Base-by-base conservation (phyloP, 1,140 invertebrate genomes). In the Reticulitermes speratus region DNA sequence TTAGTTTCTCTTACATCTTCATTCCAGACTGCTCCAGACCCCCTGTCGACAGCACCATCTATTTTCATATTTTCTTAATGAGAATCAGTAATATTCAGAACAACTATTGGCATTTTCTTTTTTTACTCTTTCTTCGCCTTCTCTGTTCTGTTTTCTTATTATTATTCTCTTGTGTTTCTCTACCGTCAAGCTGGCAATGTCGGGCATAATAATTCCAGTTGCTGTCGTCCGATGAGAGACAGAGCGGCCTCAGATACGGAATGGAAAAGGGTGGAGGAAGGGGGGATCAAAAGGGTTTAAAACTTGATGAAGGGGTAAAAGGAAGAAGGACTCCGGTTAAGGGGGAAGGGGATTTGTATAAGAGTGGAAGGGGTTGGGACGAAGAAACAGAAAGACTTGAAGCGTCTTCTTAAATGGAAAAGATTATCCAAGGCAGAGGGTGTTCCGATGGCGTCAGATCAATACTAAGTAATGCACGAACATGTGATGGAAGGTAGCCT, bases 371-470 rank as follows among this genome's bases (percentile, higher is more conserved):
- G 83, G 38, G 83, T 44, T 32, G 83, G 83, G n/a, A 84, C 0
- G 48, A 45, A 84, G 65, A 75, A 75, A 75, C 44, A 44, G 44
- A 45, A 52, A 84, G 48, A 44, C 83, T 84, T 84, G 48, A 21
- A 84, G 83, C 83, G 32, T 84, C 48, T 84, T 84, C 83, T 84
- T 84, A 84, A 84, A 84, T 84, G 83, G 83, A 84, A 84, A 84
- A 84, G 83, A 84, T 84, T 84, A 84, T 84, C 83, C 83, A 84
- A 84, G n/a, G 83, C 65, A 75, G 65, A 30, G 25, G 83, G 48
- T 52, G 44, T 84, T 25, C n/a, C 25, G 25, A 55, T 21, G 52
- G 52, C 32, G 8, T 2, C 8, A 8, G 83, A 84, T 84, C 83
- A 84, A 84, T 84, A 84, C 44, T 44, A 44, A 84, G 44, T 84